Percentiles rank a stretch among this genome's conserved stretches.
Evolutionary conservation across 2,888 invertebrate species (phyloP).

Genomic region (Catocala sponsa): DNA sequence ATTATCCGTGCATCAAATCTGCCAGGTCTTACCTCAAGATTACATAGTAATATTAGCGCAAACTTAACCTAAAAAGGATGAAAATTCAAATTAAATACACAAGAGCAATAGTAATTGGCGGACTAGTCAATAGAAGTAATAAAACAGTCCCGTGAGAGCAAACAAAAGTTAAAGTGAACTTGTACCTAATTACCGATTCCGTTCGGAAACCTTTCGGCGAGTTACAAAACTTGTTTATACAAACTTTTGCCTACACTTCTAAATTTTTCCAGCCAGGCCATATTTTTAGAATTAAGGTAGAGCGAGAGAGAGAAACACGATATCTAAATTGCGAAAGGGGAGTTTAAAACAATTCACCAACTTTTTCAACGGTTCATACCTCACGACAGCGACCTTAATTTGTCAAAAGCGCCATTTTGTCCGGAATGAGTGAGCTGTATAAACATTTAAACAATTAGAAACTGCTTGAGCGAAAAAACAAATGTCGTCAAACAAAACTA

Average conservation of each 20-base stretch:
- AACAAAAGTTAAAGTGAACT: slow-evolving; percentile 66
- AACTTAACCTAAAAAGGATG: not conserved
- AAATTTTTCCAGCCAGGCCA: slow-evolving; percentile 74
- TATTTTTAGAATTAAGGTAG: slow-evolving; percentile 65
- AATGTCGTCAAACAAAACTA: not conserved
- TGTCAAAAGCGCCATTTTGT: slow-evolving; percentile 64
- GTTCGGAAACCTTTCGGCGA: slow-evolving; percentile 61
- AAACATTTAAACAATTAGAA: slow-evolving; percentile 15
- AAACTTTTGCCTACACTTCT: slow-evolving; percentile 67
- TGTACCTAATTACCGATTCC: slow-evolving; percentile 77
- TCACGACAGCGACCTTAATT: slow-evolving; percentile 64
- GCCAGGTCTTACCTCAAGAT: too few relatives aligned
- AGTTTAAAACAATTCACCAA: slow-evolving; percentile 73
- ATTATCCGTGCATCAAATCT: too few relatives aligned
- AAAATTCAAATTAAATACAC: slow-evolving; percentile 15
- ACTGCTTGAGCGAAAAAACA: not conserved
- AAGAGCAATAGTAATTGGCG: slow-evolving; percentile 35
- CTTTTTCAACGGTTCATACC: slow-evolving; percentile 71
- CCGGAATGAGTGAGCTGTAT: slow-evolving; percentile 29
- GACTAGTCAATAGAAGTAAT: slow-evolving; percentile 59
- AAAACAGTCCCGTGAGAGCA: slow-evolving; percentile 53
- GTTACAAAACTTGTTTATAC: slow-evolving; percentile 65
- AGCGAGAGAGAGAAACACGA: slow-evolving; percentile 63
- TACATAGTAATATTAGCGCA: too few relatives aligned
- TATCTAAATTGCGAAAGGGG: slow-evolving; percentile 73